Evolutionary conservation across 1,140 invertebrate genomes (phyloP).

Genomic region (Zophobas atratus): DNA sequence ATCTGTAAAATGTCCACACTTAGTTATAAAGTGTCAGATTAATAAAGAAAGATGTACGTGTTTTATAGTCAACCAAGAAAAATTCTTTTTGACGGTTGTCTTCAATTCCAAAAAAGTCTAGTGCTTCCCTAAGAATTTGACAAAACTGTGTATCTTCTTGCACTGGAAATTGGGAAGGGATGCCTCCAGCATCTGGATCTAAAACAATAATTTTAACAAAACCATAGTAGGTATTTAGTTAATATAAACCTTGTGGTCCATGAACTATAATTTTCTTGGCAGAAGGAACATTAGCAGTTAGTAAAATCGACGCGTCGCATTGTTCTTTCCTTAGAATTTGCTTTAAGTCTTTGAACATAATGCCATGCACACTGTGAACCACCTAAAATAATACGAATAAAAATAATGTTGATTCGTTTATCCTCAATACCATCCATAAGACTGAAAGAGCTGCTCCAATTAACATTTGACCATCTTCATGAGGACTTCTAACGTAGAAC

Average conservation of each 20-base stretch:
- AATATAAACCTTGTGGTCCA: slow-evolving; percentile 80
- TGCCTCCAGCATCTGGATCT: slow-evolving; percentile 92
- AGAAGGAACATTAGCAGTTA: slow-evolving; percentile 98
- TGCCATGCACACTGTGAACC: slow-evolving; percentile 96
- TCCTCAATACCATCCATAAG: slow-evolving; percentile 89
- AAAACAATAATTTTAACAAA: slow-evolving; percentile 55
- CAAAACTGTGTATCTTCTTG: slow-evolving; percentile 99
- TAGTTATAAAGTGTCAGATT: slow-evolving; percentile 21
- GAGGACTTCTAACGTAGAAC: slow-evolving; percentile 97
- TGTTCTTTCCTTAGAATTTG: slow-evolving; percentile 99
- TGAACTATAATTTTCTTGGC: slow-evolving; percentile 99
- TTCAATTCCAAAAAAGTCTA: slow-evolving; percentile 98
- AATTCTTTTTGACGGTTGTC: slow-evolving; percentile 91
- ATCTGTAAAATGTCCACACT: slow-evolving; percentile 72
- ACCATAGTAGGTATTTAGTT: background rate
- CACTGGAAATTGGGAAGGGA: slow-evolving; percentile 98
- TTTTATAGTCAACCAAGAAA: slow-evolving; percentile 98
- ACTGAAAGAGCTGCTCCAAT: slow-evolving; percentile 95
- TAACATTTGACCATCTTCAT: slow-evolving; percentile 91
- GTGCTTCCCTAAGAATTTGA: slow-evolving; percentile 94
- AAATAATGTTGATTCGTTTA: background rate
- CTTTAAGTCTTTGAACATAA: slow-evolving; percentile 99
- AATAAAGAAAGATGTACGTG: slow-evolving; percentile 79
- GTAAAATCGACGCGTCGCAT: slow-evolving; percentile 96
- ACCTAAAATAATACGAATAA: slow-evolving; percentile 74